A percentile compares a stretch with the other conserved stretches of the same genome.
Evolutionary conservation across 2,888 invertebrate genomes (phyloP).

Genomic region (Pycnomerus fuliginosus): DNA sequence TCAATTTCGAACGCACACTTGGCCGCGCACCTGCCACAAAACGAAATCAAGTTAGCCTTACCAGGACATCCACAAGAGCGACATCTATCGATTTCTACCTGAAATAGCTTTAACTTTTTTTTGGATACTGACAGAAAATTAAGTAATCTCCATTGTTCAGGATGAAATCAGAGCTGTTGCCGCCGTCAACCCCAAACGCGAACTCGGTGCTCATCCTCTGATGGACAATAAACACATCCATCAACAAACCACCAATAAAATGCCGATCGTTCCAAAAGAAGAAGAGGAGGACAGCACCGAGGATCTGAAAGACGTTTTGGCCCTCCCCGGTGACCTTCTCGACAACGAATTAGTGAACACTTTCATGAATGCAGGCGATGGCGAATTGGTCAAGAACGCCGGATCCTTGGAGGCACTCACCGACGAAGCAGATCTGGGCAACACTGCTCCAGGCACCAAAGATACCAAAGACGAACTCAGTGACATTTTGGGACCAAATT

Average conservation of each 20-base stretch:
- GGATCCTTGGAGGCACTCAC: conserved; percentile 56
- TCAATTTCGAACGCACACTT: too few relatives aligned
- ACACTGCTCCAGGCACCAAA: conserved; percentile 48
- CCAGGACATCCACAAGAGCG: too few relatives aligned
- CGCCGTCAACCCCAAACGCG: conserved; percentile 66
- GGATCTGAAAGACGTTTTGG: conserved; percentile 65
- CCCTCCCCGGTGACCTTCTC: conserved; percentile 63
- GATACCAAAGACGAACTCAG: conserved; percentile 71
- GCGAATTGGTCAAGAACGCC: conserved; percentile 57
- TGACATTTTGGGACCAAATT: conserved; percentile 67
- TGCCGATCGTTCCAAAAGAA: conserved; percentile 28
- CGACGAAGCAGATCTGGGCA: conserved; percentile 50
- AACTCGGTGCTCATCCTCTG: conserved; percentile 42
- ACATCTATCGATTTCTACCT: too few relatives aligned
- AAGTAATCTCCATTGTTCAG: too few relatives aligned
- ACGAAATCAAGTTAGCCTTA: too few relatives aligned
- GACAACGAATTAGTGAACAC: conserved; percentile 68
- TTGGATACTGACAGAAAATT: too few relatives aligned
- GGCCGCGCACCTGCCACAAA: too few relatives aligned
- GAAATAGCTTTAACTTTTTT: too few relatives aligned
- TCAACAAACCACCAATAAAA: conserved; percentile 11
- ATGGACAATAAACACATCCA: conserved; percentile 1
- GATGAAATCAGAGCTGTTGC: conserved; percentile 73
- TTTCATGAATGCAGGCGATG: conserved; percentile 64
- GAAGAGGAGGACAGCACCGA: conserved; percentile 56